Conservation (phyloP, 1,140 invertebrate genomes). For the Hycleus cichorii region DNA sequence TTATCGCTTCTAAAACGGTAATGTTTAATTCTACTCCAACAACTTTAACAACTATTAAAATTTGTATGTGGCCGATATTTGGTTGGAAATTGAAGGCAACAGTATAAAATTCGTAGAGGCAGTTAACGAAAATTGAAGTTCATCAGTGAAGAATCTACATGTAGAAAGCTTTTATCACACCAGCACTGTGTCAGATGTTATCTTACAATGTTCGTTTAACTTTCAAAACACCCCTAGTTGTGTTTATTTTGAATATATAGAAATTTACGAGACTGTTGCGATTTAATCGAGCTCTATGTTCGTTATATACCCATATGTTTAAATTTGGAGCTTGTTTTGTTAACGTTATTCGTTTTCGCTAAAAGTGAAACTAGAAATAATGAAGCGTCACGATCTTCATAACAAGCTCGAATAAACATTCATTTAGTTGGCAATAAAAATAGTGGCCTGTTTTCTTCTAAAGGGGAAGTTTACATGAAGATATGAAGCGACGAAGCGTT, state of each 20-base stretch:
- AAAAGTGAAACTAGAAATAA: slow-evolving; percentile 20
- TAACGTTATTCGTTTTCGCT: too few relatives aligned
- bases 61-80: neutral
- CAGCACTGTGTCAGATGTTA: too few relatives aligned
- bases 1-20: neutral
- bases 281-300: slow-evolving; percentile 8
- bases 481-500: slow-evolving; percentile 18
- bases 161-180: too few relatives aligned
- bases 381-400: slow-evolving; percentile 16
- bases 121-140: too few relatives aligned
- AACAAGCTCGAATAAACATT: slow-evolving; percentile 21
- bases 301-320: too few relatives aligned
- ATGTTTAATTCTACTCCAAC: neutral
- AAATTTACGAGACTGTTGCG: slow-evolving; percentile 11
- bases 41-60: neutral
- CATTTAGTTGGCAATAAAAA: slow-evolving; percentile 17
- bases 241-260: slow-evolving; percentile 12
- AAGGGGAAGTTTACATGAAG: slow-evolving; percentile 3
- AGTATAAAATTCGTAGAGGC: too few relatives aligned
- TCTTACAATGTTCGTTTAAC: neutral
- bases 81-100: too few relatives aligned
- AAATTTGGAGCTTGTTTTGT: too few relatives aligned
- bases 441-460: slow-evolving; percentile 6
- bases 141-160: too few relatives aligned
- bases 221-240: neutral